Evolutionary conservation across 2,888 invertebrate species (phyloP).

Genomic region (Vandiemenella viatica): DNA sequence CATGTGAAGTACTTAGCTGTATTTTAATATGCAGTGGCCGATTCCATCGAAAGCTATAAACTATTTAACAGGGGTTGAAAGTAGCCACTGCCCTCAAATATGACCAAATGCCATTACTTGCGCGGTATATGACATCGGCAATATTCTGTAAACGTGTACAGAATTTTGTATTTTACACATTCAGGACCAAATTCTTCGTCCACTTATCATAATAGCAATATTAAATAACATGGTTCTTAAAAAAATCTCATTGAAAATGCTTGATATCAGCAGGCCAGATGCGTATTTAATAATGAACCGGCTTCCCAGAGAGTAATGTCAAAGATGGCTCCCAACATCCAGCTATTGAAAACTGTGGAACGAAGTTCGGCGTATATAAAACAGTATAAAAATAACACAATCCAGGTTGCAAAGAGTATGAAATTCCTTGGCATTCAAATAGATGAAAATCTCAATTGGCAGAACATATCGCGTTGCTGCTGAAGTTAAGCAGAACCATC

Average conservation of each 20-base stretch:
- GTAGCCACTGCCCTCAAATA: conserved; percentile 9
- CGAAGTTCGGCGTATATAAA: conserved; percentile 24
- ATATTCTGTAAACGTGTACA: conserved; percentile 22
- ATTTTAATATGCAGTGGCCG: too few relatives aligned
- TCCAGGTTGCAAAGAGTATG: too few relatives aligned
- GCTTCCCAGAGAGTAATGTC: conserved; percentile 58
- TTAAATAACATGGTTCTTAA: conserved; percentile 4
- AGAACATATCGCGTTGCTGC: conserved; percentile 15
- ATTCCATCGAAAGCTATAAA: too few relatives aligned
- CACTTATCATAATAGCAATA: conserved; percentile 6
- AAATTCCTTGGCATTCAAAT: too few relatives aligned
- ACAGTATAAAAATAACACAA: too few relatives aligned
- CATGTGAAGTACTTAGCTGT: too few relatives aligned
- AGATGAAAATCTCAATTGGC: too few relatives aligned
- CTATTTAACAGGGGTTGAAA: too few relatives aligned
- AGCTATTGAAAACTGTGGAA: conserved; percentile 38
- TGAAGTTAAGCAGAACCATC: too few relatives aligned
- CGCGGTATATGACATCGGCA: conserved; percentile 17
- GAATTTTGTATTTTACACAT: conserved; percentile 61
- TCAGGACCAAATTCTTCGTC: conserved; percentile 29
- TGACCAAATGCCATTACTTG: conserved; percentile 48
- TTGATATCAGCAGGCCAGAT: conserved; percentile 19
- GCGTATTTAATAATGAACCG: conserved; percentile 45
- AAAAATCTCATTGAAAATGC: conserved; percentile 9
- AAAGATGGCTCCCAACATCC: conserved; percentile 69